Conservation (phyloP, 2,797 vertebrate genomes). For the Enteromius anoplus region DNA sequence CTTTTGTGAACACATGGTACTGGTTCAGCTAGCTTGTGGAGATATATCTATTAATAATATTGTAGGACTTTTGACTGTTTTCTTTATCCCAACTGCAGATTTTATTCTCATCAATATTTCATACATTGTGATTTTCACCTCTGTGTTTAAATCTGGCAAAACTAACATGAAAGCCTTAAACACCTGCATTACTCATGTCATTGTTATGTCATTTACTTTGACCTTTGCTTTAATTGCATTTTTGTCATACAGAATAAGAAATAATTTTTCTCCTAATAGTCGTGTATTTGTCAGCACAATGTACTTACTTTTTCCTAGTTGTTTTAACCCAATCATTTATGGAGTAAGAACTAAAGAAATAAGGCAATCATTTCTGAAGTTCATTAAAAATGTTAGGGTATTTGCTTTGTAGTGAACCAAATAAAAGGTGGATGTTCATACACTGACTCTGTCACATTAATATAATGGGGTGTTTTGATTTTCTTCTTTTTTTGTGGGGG, state of each 20-base stretch:
- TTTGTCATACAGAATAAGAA: slow-evolving; percentile 66
- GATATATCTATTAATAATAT: slow-evolving; percentile 52
- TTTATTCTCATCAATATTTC: slow-evolving; percentile 61
- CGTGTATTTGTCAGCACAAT: slow-evolving; percentile 65
- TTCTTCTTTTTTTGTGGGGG: too few species aligned
- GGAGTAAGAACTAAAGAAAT: slow-evolving; percentile 52
- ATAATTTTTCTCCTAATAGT: slow-evolving; percentile 51
- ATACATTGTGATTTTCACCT: slow-evolving; percentile 70
- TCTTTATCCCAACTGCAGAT: slow-evolving; percentile 66
- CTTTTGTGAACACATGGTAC: slow-evolving; percentile 78
- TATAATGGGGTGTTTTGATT: too few species aligned
- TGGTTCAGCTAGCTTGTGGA: slow-evolving; percentile 59
- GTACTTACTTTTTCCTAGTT: slow-evolving; percentile 64
- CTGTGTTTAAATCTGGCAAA: slow-evolving; percentile 61
- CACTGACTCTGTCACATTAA: too few species aligned
- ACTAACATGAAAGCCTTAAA: slow-evolving; percentile 67
- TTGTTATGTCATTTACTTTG: slow-evolving; percentile 67
- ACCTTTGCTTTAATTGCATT: slow-evolving; percentile 58
- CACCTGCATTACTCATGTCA: slow-evolving; percentile 72
- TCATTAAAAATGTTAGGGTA: too few species aligned
- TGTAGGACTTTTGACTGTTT: slow-evolving; percentile 63
- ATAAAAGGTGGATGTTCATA: background rate
- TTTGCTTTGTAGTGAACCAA: too few species aligned
- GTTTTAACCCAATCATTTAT: slow-evolving; percentile 71
- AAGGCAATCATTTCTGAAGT: too few species aligned